A percentile compares a stretch with the other conserved stretches of the same genome.
Conservation (phyloP, 2,113 vertebrate species). For the Prolemur simus region DNA sequence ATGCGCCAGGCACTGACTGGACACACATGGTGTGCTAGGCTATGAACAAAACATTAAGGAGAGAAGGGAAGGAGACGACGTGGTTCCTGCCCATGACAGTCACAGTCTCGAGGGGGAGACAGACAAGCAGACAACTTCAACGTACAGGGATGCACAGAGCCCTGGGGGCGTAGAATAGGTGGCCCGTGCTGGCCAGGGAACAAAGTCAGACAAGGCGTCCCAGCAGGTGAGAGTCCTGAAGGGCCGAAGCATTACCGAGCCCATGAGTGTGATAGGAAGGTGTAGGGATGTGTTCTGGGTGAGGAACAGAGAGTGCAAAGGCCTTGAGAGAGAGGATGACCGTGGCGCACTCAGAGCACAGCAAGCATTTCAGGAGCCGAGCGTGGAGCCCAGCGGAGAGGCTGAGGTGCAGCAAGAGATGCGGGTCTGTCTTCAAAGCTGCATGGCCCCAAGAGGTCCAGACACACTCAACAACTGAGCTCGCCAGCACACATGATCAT, state of each 20-base stretch:
- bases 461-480: neutral
- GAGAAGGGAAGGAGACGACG: neutral
- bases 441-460: neutral
- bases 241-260: too few species aligned
- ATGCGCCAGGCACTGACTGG: neutral
- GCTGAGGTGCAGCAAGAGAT: neutral
- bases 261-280: fast-evolving
- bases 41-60: neutral
- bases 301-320: fast-evolving
- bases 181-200: neutral
- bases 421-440: neutral
- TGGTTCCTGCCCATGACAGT: too few species aligned
- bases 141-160: neutral
- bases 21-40: neutral
- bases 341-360: fast-evolving
- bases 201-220: neutral
- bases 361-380: neutral
- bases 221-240: neutral
- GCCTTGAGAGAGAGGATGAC: neutral
- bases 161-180: neutral
- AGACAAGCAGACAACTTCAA: neutral
- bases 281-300: fast-evolving
- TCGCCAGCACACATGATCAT: neutral
- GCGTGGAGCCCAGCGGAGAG: neutral
- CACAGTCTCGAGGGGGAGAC: neutral